Evolutionary conservation across 2,888 invertebrate species (phyloP).

Genomic region (Molanna angustata): DNA sequence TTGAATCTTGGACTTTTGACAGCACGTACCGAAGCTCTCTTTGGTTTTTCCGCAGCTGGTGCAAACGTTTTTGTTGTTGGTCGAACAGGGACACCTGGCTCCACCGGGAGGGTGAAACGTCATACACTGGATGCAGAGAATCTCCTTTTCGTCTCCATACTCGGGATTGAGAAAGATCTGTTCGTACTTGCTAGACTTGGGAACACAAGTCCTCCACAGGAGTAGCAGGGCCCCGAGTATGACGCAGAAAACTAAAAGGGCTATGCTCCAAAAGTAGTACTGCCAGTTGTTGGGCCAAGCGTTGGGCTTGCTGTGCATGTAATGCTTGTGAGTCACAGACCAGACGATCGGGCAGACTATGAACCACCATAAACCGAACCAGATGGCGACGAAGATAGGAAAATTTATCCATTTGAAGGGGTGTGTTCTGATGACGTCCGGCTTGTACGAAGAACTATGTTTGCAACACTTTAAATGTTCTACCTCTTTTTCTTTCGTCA

Average conservation of each 20-base stretch:
- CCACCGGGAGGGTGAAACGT: slow-evolving; percentile 22
- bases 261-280: slow-evolving; percentile 22
- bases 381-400: slow-evolving; percentile 24
- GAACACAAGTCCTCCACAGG: slow-evolving; percentile 19
- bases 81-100: slow-evolving; percentile 19
- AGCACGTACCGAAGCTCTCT: slow-evolving; percentile 24
- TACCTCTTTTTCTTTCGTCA: background rate
- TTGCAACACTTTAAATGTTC: slow-evolving; percentile 17
- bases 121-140: slow-evolving; percentile 24
- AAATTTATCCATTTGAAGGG: slow-evolving; percentile 31
- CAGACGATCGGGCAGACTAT: slow-evolving; percentile 26
- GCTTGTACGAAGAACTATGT: slow-evolving; percentile 7
- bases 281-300: slow-evolving; percentile 18
- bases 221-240: slow-evolving; percentile 21
- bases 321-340: slow-evolving; percentile 7
- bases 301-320: background rate
- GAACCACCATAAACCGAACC: slow-evolving; percentile 29
- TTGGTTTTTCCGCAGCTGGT: slow-evolving; percentile 25
- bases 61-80: slow-evolving; percentile 11
- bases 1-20: slow-evolving; percentile 13
- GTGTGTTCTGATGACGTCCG: slow-evolving; percentile 22
- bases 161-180: slow-evolving; percentile 27
- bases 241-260: slow-evolving; percentile 22
- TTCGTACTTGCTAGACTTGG: slow-evolving; percentile 20
- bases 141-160: slow-evolving; percentile 26